Base-by-base conservation (phyloP, 2,888 invertebrate species). In the Sinohyriopsis cumingii region DNA sequence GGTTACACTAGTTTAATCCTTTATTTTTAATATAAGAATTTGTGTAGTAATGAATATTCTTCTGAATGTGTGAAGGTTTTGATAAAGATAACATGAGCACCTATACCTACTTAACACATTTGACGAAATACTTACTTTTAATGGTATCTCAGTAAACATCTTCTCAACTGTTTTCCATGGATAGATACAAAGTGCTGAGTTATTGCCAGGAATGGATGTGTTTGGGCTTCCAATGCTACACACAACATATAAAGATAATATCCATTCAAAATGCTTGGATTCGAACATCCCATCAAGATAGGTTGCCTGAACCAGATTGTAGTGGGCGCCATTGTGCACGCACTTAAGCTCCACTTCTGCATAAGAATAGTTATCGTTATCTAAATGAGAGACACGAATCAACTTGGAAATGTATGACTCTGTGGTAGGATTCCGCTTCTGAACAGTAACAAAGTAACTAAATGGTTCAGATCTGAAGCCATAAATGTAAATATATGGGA, bases 271-370 rank as follows among this genome's bases (percentile, higher is more conserved):
- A n/a, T n/a, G n/a, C n/a, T n/a, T n/a, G n/a, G n/a, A n/a, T n/a
- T n/a, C n/a, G n/a, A n/a, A n/a, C 95, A 95, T 55, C 98, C 98
- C 0, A 55, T 97, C 97, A 57, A 98, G 94, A 89, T 95, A 97
- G 0, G 97, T 98, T 45, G 98, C 97, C 89, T 97, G 97, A 5
- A 97, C 95, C 65, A 98, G 92, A 91, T 98, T 98, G 90, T 97
- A 99, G 70, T 93, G 93, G 57, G 82, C 77, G 18, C 82, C 87
- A 45, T 82, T 78, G 86, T 93, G 61, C 67, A 94, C 95, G 89
- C 98, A 98, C 84, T 96, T 95, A 89, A 98, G 94, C 20, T 98
- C 97, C 81, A 98, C 96, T 92, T 99, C 99, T 19, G 98, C 97
- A 90, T 99, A 99, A 7, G 98, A 98, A 90, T 98, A 97, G 91